Evolutionary conservation across 2,113 vertebrate species (phyloP), one percentile per base, ranked within the genome.

Genomic region (Chascanopsetta lugubris): DNA sequence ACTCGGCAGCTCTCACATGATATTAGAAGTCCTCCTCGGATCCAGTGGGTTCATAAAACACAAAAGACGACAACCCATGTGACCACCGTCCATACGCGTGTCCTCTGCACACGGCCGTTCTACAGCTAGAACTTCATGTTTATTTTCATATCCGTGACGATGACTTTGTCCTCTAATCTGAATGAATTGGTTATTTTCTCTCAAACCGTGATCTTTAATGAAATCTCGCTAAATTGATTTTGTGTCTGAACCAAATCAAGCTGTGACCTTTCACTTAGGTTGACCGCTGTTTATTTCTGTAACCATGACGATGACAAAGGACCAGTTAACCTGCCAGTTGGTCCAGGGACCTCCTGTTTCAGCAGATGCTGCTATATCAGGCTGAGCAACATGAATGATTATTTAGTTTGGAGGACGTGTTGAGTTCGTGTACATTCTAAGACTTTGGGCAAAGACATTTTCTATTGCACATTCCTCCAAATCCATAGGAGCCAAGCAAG

Each of bases 231-330:
- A 18, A 22, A 20, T 12, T 25, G 4, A 26, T 27, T 49, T 49
- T 49, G 29, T 61, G 15, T n/a, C 29, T 8, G 27, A 49, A 26
- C 21, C 20, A 24, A n/a, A 69, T n/a, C 3, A 59, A 34, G n/a
- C 20, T 8, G 12, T 15, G 17, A n/a, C 24, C 4, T 8, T 26
- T 38, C 12, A 12, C 36, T 38, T 15, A 38, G 36, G 5, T 13
- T 38, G 17, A 38, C 1, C 8, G 17, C 15, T 38, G 36, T n/a
- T 42, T 38, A 38, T 47, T 22, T 6, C 21, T 45, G 18, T 45
- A 45, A 45, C 42, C 42, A 45, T 45, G 42, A n/a, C n/a, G 17
- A 42, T 42, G 38, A 40, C 38, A 40, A 42, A 42, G 38, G 38
- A n/a, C 8, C 12, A 7, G 38, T n/a, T 42, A 17, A 42, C 38